Percentiles rank a stretch among this genome's conserved stretches.
Conservation (phyloP, 1,140 invertebrate genomes). For the Zaprionus africanus region DNA sequence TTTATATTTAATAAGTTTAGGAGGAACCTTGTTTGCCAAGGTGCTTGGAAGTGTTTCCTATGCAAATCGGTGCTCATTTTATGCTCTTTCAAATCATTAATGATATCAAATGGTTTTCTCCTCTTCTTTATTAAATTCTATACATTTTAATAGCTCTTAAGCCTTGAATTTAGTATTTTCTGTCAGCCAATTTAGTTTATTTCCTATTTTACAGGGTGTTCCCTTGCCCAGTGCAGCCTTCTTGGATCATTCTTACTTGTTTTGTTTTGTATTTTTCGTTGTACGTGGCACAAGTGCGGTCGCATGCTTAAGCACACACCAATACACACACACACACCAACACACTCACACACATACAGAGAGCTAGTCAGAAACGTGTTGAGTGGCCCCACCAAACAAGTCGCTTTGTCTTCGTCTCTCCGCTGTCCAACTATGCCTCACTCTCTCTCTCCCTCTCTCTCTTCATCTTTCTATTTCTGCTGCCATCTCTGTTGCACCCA, state of each 20-base stretch:
- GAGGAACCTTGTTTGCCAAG: too few species aligned
- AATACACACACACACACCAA: slow-evolving; percentile 34
- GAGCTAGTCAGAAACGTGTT: slow-evolving; percentile 69
- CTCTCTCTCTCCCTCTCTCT: slow-evolving; percentile 13
- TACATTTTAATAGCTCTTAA: too few species aligned
- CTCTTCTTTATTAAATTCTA: too few species aligned
- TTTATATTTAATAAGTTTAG: too few species aligned
- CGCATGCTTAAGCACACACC: slow-evolving; percentile 75
- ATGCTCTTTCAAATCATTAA: too few species aligned
- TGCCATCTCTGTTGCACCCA: slow-evolving; percentile 8
- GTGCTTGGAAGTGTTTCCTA: too few species aligned
- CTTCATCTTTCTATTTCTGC: slow-evolving; percentile 8
- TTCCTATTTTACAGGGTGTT: slow-evolving; percentile 35
- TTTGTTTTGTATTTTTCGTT: slow-evolving; percentile 59
- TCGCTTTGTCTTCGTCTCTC: slow-evolving; percentile 39
- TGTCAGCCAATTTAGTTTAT: neutral
- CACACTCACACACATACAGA: slow-evolving; percentile 13
- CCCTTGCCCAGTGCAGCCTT: neutral
- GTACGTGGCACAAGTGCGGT: slow-evolving; percentile 81
- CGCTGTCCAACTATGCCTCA: slow-evolving; percentile 9
- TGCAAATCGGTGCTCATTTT: too few species aligned
- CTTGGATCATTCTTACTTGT: slow-evolving; percentile 37
- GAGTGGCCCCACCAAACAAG: slow-evolving; percentile 62
- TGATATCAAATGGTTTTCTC: too few species aligned
- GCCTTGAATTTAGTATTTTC: too few species aligned